Conservation (phyloP, 2,797 vertebrate genomes). For the Babyrousa celebensis region DNA sequence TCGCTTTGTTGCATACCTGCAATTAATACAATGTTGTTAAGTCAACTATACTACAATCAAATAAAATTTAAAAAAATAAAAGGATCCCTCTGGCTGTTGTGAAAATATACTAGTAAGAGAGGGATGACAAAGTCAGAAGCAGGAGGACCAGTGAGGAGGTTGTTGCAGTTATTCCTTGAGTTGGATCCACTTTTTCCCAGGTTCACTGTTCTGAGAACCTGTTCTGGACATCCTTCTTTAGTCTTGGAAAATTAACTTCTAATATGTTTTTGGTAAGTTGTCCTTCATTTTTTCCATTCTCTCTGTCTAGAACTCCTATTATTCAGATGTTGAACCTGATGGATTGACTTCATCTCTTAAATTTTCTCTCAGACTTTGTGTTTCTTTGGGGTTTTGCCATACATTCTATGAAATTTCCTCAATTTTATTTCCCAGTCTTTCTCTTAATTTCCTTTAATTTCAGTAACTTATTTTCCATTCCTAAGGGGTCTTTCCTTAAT, state of each 20-base stretch:
- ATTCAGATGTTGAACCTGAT: slow-evolving; percentile 34
- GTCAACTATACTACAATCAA: too few species aligned
- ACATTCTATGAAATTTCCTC: slow-evolving; percentile 39
- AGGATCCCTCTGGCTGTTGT: background rate
- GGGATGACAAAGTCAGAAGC: background rate
- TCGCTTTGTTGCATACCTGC: too few species aligned
- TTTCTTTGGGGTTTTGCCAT: slow-evolving; percentile 12
- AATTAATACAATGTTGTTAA: too few species aligned
- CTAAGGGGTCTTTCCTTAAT: slow-evolving; percentile 52
- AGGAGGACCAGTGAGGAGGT: background rate
- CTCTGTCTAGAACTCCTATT: background rate
- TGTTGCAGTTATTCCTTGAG: background rate
- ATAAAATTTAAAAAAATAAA: background rate
- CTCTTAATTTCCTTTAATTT: slow-evolving; percentile 32
- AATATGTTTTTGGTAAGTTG: slow-evolving; percentile 35
- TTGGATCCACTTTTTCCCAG: background rate
- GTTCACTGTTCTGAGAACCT: slow-evolving; percentile 20
- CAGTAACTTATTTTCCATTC: slow-evolving; percentile 67
- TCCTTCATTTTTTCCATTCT: slow-evolving; percentile 41
- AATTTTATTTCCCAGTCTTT: slow-evolving; percentile 39
- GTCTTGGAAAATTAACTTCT: slow-evolving; percentile 39
- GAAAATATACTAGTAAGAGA: background rate
- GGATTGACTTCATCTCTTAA: slow-evolving; percentile 10
- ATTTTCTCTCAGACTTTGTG: slow-evolving; percentile 62
- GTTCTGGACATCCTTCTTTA: slow-evolving; percentile 40